Conservation (phyloP, 1,140 invertebrate genomes). For the Drosophila seguyi region DNA sequence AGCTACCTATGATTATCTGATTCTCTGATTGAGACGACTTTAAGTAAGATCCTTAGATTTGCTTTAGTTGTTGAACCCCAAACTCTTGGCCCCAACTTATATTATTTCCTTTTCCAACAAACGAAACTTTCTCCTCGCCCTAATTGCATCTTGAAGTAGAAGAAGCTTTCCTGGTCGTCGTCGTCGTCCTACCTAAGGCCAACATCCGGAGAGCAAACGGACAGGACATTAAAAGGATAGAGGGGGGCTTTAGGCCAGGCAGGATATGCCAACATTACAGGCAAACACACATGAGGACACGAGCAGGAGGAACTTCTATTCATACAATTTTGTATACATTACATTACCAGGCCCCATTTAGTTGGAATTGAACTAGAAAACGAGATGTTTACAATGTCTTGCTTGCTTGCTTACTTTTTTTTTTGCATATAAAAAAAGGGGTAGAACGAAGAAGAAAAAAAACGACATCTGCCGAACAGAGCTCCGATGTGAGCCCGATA, state of each 20-base stretch:
- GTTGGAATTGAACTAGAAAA: constrained; percentile 82
- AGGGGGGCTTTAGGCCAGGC: constrained; percentile 38
- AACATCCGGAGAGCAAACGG: constrained; percentile 14
- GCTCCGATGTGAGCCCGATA: constrained; percentile 20
- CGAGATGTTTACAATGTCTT: constrained; percentile 74
- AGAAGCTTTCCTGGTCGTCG: constrained; percentile 22
- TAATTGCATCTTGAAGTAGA: constrained; percentile 72
- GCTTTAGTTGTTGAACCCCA: not conserved
- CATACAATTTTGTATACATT: constrained; percentile 70
- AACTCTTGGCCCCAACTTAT: constrained; percentile 19
- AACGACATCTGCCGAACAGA: constrained; percentile 42
- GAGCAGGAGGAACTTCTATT: constrained; percentile 22
- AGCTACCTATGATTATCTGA: too few relatives aligned
- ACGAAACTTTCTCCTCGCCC: constrained; percentile 66
- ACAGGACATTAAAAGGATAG: constrained; percentile 21
- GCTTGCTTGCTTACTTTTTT: constrained; percentile 56
- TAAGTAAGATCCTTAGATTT: not conserved
- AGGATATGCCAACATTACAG: constrained; percentile 30
- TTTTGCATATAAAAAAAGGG: constrained; percentile 14
- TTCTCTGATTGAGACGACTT: not conserved
- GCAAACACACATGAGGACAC: constrained; percentile 2
- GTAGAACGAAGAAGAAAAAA: not conserved
- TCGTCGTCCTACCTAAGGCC: constrained; percentile 40
- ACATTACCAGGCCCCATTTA: constrained; percentile 77
- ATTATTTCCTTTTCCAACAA: constrained; percentile 37